phyloP scores from a whole-genome alignment of 2,113 vertebrate species.

The Fregetta grallaria region DNA sequence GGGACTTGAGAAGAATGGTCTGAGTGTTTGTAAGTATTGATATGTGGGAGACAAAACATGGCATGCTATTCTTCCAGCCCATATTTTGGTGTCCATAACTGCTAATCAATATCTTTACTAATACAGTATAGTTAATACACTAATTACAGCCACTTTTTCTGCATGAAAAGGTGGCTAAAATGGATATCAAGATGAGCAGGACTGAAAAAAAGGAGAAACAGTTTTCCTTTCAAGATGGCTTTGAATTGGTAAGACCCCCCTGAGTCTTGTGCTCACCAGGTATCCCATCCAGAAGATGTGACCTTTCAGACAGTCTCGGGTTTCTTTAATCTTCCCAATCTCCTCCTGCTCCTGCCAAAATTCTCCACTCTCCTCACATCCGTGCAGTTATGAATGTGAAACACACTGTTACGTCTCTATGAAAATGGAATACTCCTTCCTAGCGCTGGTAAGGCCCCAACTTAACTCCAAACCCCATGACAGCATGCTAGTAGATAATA shows the following conservation, averaged over 20 bases:
- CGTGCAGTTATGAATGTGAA: neutral
- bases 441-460: neutral
- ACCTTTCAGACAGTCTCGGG: neutral
- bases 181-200: neutral
- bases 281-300: neutral
- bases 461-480: neutral
- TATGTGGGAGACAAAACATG: neutral
- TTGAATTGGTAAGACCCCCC: neutral
- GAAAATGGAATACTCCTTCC: neutral
- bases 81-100: neutral
- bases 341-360: neutral
- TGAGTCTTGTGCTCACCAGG: neutral
- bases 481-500: neutral
- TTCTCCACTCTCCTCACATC: neutral
- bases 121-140: neutral
- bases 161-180: neutral
- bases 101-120: neutral
- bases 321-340: neutral
- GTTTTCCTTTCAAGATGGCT: neutral
- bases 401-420: neutral
- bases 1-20: neutral
- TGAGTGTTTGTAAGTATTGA: neutral
- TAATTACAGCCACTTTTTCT: neutral
- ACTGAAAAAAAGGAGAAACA: neutral
- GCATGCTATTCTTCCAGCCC: neutral